These are phyloP conservation scores for Epicampocera succincta DNA, from an alignment of 2,888 invertebrate genomes.

Conservation along the genomic window DNA sequence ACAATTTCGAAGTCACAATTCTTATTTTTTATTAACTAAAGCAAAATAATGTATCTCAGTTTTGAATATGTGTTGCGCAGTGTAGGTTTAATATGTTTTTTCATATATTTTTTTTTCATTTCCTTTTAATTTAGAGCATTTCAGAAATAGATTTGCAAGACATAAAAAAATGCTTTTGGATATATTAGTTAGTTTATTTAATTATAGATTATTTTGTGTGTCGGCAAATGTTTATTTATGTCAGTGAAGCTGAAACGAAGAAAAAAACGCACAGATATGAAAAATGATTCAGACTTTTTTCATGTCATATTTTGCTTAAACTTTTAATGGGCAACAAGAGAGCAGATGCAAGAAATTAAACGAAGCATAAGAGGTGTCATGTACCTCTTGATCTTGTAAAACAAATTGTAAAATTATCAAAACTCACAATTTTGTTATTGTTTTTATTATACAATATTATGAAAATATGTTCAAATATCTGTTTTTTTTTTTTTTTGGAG, in stretches of 20 bases:
- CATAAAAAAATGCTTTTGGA: not conserved
- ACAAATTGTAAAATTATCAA: no score
- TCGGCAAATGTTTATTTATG: constrained; percentile 44
- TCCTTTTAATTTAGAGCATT: not conserved
- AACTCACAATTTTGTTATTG: no score
- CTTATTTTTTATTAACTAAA: no score
- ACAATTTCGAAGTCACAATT: no score
- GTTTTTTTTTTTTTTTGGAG: no score
- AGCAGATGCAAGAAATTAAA: constrained; percentile 9
- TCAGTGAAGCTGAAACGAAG: constrained; percentile 14
- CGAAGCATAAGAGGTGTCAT: not conserved
- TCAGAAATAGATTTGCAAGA: not conserved
- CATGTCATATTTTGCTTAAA: constrained; percentile 40
- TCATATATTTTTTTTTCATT: no score
- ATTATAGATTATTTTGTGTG: constrained; percentile 37
- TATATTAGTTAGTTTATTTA: constrained; percentile 10
- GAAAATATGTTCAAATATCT: no score
- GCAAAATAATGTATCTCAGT: no score
- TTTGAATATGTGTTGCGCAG: no score
- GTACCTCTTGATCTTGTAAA: no score
- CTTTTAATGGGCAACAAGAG: not conserved
- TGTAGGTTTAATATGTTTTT: no score
- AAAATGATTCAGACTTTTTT: constrained; percentile 52
- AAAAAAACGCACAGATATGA: constrained; percentile 13
- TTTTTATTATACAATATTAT: no score